Conservation (phyloP, 2,797 vertebrate genomes). For the Acridotheres tristis region DNA sequence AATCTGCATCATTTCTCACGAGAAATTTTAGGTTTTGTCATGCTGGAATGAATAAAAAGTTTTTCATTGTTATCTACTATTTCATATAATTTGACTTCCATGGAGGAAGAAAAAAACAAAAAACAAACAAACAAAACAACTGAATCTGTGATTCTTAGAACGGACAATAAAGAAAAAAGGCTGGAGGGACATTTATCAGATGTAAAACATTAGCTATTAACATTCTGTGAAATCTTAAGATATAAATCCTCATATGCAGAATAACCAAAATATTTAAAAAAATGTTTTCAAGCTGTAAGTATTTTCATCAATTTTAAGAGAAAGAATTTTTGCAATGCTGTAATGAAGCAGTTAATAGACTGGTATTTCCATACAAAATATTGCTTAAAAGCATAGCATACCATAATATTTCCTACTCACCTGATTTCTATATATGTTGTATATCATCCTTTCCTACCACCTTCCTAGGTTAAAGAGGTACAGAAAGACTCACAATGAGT, state of each 20-base stretch:
- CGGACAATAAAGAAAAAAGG: not conserved
- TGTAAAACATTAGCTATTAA: not conserved
- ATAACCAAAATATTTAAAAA: not conserved
- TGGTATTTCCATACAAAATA: not conserved
- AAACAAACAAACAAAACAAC: not conserved
- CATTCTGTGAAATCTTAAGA: not conserved
- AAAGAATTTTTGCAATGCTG: fast-evolving
- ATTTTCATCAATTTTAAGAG: not conserved
- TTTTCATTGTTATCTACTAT: not conserved
- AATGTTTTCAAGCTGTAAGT: not conserved
- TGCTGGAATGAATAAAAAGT: not conserved
- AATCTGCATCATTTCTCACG: not conserved
- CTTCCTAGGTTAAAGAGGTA: not conserved
- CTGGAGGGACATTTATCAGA: not conserved
- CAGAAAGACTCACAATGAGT: not conserved
- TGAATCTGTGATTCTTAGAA: not conserved
- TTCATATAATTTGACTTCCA: not conserved
- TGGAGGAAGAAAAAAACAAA: not conserved
- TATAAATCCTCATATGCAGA: not conserved
- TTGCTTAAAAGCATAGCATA: not conserved
- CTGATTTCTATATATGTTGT: not conserved
- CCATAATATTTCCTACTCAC: not conserved
- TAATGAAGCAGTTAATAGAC: not conserved
- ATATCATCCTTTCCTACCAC: not conserved
- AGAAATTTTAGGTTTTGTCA: not conserved